Evolutionary conservation across 2,113 vertebrate genomes (phyloP), one percentile per base, ranked within the genome.

Genomic region (Vulpes lagopus): DNA sequence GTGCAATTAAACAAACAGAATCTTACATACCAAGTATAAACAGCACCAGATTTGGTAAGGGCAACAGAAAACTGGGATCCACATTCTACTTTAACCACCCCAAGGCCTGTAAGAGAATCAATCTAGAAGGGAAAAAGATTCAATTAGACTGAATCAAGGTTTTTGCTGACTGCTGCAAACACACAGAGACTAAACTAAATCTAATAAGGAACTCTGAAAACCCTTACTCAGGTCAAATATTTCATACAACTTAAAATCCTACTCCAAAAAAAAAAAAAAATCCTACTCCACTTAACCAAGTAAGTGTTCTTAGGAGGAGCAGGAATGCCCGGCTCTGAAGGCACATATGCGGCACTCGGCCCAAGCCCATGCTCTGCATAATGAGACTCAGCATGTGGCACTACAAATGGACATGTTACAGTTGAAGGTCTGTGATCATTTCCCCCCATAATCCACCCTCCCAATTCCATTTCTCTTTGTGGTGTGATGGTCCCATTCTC

Each of bases 31-130:
- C 99, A 99, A 0, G 99, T 99, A 98, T 99, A 99, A 25, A 99
- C 99, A 0, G 99, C 99, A 91, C 99, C 99, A 81, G 99, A 99
- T 96, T 99, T 99, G 6, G 99, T 99, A 60, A 99, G 99, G 53
- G 99, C 99, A 22, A 99, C 99, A 74, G 99, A 99, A 98, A 99
- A 99, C 95, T 99, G 99, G 78, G 99, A 99, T 82, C 99, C 99
- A 80, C 99, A 99, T 97, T 99, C 99, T 86, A 99, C 99, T 99
- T 99, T 99, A 97, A 99, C 98, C 85, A 99, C 99, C 22, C 99
- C 99, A 55, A 99, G 99, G n/a, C 99, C 99, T 0, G 99, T 99
- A 55, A 99, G 99, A 57, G 99, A 99, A 98, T 99, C 99, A n/a
- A 99, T 99, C 99, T 99, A 94, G 87, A 97, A 91, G 96, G 0